Evolutionary conservation across 2,797 vertebrate genomes (phyloP).

Genomic region (Rhinatrema bivittatum): DNA sequence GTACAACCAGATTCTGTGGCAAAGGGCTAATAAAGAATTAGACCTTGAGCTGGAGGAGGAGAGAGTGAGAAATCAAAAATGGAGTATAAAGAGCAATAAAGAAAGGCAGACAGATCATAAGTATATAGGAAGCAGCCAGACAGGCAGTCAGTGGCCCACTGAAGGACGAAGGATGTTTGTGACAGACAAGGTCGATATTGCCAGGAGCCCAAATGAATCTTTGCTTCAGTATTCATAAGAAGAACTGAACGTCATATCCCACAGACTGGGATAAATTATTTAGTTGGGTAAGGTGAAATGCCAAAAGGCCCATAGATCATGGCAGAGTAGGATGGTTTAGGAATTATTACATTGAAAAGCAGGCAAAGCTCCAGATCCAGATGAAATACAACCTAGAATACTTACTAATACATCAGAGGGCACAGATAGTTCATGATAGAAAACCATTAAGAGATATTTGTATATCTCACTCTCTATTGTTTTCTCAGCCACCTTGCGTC

Average conservation of each 20-base stretch:
- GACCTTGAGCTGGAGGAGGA: no score
- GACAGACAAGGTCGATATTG: constrained; percentile 32
- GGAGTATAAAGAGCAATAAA: no score
- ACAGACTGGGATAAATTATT: constrained; percentile 36
- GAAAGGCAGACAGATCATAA: no score
- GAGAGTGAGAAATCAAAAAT: no score
- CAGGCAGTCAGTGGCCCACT: constrained; percentile 12
- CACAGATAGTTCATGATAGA: no score
- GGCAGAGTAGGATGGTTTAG: constrained; percentile 20
- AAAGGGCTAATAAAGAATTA: no score
- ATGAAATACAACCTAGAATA: constrained; percentile 22
- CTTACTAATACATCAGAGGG: no score
- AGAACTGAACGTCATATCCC: constrained; percentile 37
- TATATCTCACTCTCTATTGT: no score
- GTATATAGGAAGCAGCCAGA: constrained; percentile 6
- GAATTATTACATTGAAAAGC: constrained; percentile 36
- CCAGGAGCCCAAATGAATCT: constrained; percentile 34
- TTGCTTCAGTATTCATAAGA: constrained; percentile 23
- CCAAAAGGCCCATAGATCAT: constrained; percentile 33
- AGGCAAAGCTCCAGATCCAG: constrained; percentile 7
- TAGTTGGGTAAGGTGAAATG: constrained; percentile 28
- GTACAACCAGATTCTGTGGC: no score
- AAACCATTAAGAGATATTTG: no score
- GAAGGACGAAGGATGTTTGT: constrained; percentile 27
- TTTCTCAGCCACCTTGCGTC: no score